Percentiles rank a stretch among this genome's conserved stretches.
Conservation (phyloP, 2,797 vertebrate species). For the Poecilia velifera region DNA sequence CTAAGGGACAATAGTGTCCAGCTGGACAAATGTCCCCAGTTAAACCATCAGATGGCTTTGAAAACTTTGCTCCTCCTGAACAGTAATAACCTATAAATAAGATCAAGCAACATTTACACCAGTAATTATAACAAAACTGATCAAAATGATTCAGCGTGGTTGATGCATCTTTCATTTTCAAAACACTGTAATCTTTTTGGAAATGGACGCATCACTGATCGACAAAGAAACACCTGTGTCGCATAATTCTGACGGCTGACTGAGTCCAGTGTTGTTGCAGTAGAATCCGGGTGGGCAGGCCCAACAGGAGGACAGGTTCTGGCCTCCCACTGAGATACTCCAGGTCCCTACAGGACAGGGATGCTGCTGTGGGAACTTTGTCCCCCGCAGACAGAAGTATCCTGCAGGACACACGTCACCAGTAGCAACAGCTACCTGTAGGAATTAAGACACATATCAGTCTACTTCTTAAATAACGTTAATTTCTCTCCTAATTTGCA, state of each 20-base stretch:
- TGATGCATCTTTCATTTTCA: background rate
- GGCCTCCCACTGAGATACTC: conserved; percentile 82
- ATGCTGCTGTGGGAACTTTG: conserved; percentile 76
- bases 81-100: conserved; percentile 86
- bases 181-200: background rate
- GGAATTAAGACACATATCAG: conserved; percentile 4
- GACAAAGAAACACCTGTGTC: conserved; percentile 74
- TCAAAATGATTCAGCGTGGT: background rate
- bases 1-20: conserved; percentile 81
- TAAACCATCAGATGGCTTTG: conserved; percentile 77
- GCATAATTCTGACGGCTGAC: conserved; percentile 82
- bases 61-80: conserved; percentile 72
- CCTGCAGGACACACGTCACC: conserved; percentile 86
- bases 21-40: conserved; percentile 82
- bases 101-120: background rate
- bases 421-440: conserved; percentile 81
- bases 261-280: conserved; percentile 84
- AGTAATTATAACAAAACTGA: background rate
- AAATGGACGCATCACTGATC: background rate
- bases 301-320: conserved; percentile 80
- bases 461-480: background rate
- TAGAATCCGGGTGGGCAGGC: conserved; percentile 85
- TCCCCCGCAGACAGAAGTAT: conserved; percentile 85
- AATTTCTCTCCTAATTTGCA: background rate
- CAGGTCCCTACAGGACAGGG: conserved; percentile 88